Conservation (phyloP, 2,888 invertebrate genomes). For the Physocephala rufipes region DNA sequence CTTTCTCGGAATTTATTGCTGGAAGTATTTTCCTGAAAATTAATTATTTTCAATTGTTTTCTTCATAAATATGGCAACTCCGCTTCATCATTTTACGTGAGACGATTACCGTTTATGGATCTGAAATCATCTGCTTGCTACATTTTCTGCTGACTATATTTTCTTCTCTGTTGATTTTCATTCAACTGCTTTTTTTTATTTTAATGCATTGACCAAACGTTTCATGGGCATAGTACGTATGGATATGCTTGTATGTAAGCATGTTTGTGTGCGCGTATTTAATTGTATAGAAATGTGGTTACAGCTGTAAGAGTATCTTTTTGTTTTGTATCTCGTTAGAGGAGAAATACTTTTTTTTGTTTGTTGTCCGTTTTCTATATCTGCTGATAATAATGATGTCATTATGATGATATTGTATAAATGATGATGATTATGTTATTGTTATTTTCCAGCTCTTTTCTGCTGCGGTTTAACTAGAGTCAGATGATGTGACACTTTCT, state of each 20-base stretch:
- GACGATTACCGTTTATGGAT: not conserved
- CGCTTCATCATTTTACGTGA: conserved; percentile 7
- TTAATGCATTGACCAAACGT: conserved; percentile 3
- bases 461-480: conserved; percentile 13
- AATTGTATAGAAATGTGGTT: conserved; percentile 12
- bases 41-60: not conserved
- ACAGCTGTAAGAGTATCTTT: conserved; percentile 25
- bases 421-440: conserved; percentile 6
- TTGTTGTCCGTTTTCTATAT: not conserved
- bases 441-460: not conserved
- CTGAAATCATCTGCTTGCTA: conserved; percentile 5
- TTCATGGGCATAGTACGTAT: not conserved
- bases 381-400: too few species aligned
- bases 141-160: not conserved
- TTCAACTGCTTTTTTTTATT: not conserved
- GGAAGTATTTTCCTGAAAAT: conserved; percentile 5
- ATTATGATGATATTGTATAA: not conserved
- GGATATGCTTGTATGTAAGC: not conserved
- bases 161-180: not conserved
- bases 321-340: conserved; percentile 7
- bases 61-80: conserved; percentile 23
- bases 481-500: not conserved
- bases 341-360: not conserved
- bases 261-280: not conserved
- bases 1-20: not conserved